Percentiles rank a stretch among this genome's conserved stretches.
These are phyloP conservation scores for Pollicipes pollicipes DNA, from an alignment of 1,140 invertebrate genomes.

Conservation along the genomic window DNA sequence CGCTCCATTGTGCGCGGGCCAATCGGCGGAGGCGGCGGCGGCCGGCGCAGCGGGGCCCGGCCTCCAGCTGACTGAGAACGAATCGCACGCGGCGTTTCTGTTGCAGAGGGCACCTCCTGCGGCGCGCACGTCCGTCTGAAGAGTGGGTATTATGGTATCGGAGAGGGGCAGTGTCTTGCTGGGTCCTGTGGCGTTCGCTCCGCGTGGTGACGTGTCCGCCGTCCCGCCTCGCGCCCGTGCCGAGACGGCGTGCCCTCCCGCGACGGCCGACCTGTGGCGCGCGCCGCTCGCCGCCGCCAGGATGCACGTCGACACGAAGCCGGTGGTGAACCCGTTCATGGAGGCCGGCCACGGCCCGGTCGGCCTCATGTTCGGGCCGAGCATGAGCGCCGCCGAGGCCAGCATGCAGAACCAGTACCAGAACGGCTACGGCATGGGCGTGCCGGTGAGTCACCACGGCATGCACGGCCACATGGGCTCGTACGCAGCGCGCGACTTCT, in stretches of 20 bases:
- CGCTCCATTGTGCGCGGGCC: not conserved
- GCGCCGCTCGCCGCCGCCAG: not conserved
- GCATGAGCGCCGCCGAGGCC: slow-evolving; percentile 26
- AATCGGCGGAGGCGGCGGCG: not conserved
- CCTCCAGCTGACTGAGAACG: not conserved
- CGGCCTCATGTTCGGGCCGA: slow-evolving; percentile 56
- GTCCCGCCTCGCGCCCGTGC: not conserved
- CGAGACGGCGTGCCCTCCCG: not conserved
- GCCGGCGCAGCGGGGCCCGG: not conserved
- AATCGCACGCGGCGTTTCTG: not conserved
- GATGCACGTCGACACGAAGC: not conserved
- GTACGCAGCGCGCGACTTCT: slow-evolving; percentile 54
- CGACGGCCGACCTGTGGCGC: not conserved
- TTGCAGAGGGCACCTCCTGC: not conserved
- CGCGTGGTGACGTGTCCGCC: not conserved
- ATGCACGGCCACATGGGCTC: slow-evolving; percentile 38
- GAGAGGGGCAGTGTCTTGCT: not conserved
- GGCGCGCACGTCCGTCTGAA: not conserved
- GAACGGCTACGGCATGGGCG: slow-evolving; percentile 30
- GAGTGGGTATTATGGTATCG: not conserved
- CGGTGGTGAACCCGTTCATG: slow-evolving; percentile 57
- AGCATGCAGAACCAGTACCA: slow-evolving; percentile 27
- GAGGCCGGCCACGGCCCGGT: slow-evolving; percentile 47
- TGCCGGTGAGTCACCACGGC: slow-evolving; percentile 38
- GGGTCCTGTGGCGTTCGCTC: not conserved